These are phyloP conservation scores for Ooceraea biroi DNA, from an alignment of 1,140 invertebrate genomes.

Conservation along the genomic window DNA sequence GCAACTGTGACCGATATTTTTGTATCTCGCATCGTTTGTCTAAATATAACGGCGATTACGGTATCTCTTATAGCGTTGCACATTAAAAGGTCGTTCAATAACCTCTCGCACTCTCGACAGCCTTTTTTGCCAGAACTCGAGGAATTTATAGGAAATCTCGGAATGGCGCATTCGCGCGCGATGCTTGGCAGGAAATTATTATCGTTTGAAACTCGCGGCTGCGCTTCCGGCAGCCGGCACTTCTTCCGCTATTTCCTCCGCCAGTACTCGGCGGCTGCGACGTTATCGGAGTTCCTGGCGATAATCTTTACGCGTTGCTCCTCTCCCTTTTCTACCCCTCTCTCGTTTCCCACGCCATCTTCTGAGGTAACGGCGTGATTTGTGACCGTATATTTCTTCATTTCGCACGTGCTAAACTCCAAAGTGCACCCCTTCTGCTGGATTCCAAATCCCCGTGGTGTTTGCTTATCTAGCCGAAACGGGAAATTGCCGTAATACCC, in stretches of 20 bases:
- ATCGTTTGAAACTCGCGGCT: constrained; percentile 66
- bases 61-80: constrained; percentile 11
- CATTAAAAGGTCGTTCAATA: constrained; percentile 45
- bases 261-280: constrained; percentile 35
- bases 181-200: constrained; percentile 71
- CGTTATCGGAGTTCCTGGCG: constrained; percentile 67
- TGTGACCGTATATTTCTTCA: constrained; percentile 78
- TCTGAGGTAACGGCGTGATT: constrained; percentile 74
- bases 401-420: constrained; percentile 66
- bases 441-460: constrained; percentile 24
- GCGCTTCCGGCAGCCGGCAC: constrained; percentile 68
- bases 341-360: constrained; percentile 63
- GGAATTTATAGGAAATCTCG: constrained; percentile 67
- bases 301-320: constrained; percentile 66
- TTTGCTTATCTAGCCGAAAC: constrained; percentile 59
- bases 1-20: neutral
- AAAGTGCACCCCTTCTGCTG: constrained; percentile 16
- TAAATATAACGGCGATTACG: constrained; percentile 15
- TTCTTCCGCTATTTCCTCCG: constrained; percentile 67
- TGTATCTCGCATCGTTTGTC: neutral
- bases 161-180: constrained; percentile 52
- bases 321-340: constrained; percentile 1
- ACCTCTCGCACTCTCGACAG: neutral
- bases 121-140: constrained; percentile 54
- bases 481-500: constrained; percentile 43